A percentile compares a stretch with the other conserved stretches of the same genome.
phyloP scores from a whole-genome alignment of 2,888 invertebrate genomes.

The Ochropacha duplaris region DNA sequence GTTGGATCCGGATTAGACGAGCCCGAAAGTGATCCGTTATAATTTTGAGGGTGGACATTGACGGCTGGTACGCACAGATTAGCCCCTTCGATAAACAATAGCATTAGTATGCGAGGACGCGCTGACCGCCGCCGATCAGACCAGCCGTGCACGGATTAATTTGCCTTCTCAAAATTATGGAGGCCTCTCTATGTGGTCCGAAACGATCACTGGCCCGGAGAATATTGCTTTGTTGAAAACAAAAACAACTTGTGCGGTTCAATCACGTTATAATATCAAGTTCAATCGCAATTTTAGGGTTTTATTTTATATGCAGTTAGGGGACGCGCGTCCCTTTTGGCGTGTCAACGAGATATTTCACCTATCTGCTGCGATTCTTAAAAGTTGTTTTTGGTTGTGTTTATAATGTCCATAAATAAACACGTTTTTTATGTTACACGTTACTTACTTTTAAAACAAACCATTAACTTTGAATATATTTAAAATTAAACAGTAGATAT shows the following conservation, averaged over 20 bases:
- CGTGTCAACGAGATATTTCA: too few relatives aligned
- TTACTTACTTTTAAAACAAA: neutral
- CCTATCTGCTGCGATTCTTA: conserved; percentile 8
- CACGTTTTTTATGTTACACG: conserved; percentile 2
- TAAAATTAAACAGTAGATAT: too few relatives aligned
- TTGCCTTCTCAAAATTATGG: conserved; percentile 79
- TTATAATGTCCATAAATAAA: too few relatives aligned
- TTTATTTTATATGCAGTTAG: too few relatives aligned
- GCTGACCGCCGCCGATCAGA: conserved; percentile 78
- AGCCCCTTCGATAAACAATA: conserved; percentile 83
- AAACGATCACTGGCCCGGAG: conserved; percentile 60
- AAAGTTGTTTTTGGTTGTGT: conserved; percentile 15
- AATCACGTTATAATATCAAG: conserved; percentile 30
- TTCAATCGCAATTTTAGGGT: too few relatives aligned
- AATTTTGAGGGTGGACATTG: conserved; percentile 78
- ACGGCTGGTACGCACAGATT: conserved; percentile 82
- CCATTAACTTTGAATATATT: too few relatives aligned
- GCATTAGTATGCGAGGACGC: conserved; percentile 82
- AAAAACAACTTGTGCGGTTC: conserved; percentile 50
- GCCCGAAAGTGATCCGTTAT: conserved; percentile 80
- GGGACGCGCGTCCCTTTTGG: too few relatives aligned
- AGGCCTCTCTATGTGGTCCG: conserved; percentile 57
- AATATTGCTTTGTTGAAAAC: conserved; percentile 73
- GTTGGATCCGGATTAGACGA: conserved; percentile 76
- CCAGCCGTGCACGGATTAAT: conserved; percentile 80